A percentile compares a stretch with the other conserved stretches of the same genome.
These are phyloP conservation scores for Dendrocincla fuliginosa DNA, from an alignment of 2,797 vertebrate genomes.

Conservation along the genomic window DNA sequence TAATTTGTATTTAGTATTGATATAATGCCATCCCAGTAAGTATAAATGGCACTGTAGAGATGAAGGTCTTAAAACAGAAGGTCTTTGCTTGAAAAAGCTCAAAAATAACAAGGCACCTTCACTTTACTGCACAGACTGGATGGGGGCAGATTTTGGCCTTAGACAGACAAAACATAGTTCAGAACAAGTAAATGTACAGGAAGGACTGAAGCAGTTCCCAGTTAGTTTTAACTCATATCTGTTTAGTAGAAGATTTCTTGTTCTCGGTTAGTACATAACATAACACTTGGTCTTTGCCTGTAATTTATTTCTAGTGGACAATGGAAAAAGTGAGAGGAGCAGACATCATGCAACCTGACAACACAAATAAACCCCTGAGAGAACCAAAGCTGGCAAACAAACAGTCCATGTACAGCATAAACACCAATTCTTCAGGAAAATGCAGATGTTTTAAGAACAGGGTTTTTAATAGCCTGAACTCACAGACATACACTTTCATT, in stretches of 20 bases:
- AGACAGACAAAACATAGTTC: neutral
- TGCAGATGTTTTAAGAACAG: neutral
- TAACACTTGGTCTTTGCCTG: neutral
- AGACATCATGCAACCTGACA: neutral
- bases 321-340: neutral
- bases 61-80: neutral
- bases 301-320: neutral
- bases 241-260: neutral
- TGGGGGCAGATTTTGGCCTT: neutral
- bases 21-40: neutral
- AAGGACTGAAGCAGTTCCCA: neutral
- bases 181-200: neutral
- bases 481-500: neutral
- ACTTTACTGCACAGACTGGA: neutral
- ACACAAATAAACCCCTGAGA: conserved; percentile 40
- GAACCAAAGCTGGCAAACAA: conserved; percentile 20
- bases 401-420: neutral
- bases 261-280: neutral
- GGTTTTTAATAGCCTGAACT: neutral
- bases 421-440: neutral
- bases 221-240: neutral
- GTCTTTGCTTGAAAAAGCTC: neutral
- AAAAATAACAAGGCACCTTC: neutral
- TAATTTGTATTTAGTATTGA: conserved; percentile 14
- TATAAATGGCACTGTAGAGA: neutral